phyloP scores from a whole-genome alignment of 2,113 vertebrate genomes.

The Amphilophus citrinellus region DNA sequence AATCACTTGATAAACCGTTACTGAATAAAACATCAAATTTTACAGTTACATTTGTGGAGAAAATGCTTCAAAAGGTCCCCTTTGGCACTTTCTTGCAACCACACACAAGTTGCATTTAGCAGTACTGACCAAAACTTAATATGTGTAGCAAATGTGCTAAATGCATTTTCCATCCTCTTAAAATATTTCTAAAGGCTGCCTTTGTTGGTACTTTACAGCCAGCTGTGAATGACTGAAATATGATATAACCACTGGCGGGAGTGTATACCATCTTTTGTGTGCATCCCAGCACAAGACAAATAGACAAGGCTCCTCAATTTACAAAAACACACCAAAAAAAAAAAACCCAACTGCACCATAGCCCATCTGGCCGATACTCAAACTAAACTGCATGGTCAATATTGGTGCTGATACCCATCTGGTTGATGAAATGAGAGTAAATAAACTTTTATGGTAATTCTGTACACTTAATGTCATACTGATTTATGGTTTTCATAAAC shows the following conservation, averaged over 20 bases:
- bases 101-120: background rate
- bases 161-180: background rate
- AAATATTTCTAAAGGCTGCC: background rate
- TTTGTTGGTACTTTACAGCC: background rate
- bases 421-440: background rate
- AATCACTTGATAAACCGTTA: background rate
- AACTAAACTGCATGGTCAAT: background rate
- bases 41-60: background rate
- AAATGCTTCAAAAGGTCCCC: background rate
- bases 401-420: background rate
- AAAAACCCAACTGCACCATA: background rate
- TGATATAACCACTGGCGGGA: background rate
- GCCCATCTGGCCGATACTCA: background rate
- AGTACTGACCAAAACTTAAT: background rate
- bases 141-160: conserved; percentile 3
- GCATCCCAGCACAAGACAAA: background rate
- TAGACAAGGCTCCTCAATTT: background rate
- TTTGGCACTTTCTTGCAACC: background rate
- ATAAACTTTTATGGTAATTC: background rate
- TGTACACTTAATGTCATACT: background rate
- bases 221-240: background rate
- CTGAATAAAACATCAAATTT: background rate
- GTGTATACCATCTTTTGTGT: background rate
- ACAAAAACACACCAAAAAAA: no score
- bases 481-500: background rate